Percentiles rank a stretch among this genome's conserved stretches.
Conservation (phyloP, 2,797 vertebrate species). For the Syngnathus acus region DNA sequence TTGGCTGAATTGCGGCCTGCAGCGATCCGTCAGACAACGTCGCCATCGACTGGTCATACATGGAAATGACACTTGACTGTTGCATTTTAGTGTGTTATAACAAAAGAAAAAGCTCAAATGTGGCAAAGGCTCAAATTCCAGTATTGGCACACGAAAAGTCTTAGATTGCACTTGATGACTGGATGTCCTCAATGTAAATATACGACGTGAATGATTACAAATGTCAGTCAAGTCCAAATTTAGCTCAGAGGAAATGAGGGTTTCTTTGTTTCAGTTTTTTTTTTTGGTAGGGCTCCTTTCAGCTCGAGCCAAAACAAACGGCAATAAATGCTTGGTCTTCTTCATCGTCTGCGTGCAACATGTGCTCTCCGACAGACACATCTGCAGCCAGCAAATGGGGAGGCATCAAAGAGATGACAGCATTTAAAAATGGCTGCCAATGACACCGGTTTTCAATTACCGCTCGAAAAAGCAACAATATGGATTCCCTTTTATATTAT, state of each 20-base stretch:
- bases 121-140: not conserved
- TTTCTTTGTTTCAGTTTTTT: not conserved
- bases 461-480: not conserved
- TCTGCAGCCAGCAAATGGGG: conserved; percentile 60
- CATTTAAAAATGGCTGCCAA: not conserved
- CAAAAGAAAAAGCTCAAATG: not conserved
- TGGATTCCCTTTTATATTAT: not conserved
- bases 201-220: not conserved
- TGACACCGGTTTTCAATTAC: not conserved
- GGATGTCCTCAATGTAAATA: not conserved
- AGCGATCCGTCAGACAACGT: conserved; percentile 42
- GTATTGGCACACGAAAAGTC: not conserved
- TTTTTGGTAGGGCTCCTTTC: conserved; percentile 21
- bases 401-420: conserved; percentile 3
- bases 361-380: conserved; percentile 35
- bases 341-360: conserved; percentile 16
- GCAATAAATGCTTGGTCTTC: conserved; percentile 37
- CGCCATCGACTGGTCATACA: conserved; percentile 56
- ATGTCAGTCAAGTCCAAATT: not conserved
- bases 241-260: not conserved
- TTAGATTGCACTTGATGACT: not conserved
- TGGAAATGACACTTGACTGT: not conserved
- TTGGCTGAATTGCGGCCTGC: not conserved
- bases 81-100: not conserved
- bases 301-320: conserved; percentile 56